phyloP scores from a whole-genome alignment of 2,888 invertebrate species.

The Adelognathus sp. region DNA sequence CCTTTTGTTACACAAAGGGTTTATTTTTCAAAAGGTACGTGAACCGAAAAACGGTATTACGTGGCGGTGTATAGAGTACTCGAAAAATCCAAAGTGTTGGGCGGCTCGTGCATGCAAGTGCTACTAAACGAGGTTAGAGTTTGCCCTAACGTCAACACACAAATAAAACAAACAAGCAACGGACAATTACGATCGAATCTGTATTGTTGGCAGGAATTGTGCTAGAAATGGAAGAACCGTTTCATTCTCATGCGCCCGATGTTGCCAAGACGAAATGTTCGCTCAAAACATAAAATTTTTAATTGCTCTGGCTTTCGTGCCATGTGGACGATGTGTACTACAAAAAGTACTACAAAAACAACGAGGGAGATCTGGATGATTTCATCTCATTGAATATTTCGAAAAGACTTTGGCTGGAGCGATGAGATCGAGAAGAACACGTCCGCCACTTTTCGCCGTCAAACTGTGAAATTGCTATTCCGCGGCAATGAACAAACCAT shows the following conservation, averaged over 20 bases:
- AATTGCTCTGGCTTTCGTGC: slow-evolving; percentile 13
- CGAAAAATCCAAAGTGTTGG: background rate
- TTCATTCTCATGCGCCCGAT: background rate
- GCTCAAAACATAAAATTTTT: too few relatives aligned
- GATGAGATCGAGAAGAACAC: background rate
- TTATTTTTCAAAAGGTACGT: background rate
- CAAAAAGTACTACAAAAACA: background rate
- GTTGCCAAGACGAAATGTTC: slow-evolving; percentile 5
- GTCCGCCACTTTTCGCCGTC: background rate
- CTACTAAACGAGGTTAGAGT: background rate
- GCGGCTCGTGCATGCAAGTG: background rate
- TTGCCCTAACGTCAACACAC: background rate
- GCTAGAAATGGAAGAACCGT: background rate
- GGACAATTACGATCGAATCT: too few relatives aligned
- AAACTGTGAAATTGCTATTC: slow-evolving; percentile 3
- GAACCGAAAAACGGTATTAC: background rate
- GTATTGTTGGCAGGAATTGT: background rate
- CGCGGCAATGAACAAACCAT: background rate
- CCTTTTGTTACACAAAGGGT: background rate
- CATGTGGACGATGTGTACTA: background rate
- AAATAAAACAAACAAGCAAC: slow-evolving; percentile 30
- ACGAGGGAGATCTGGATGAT: background rate
- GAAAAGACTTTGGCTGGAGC: background rate
- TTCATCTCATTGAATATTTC: slow-evolving; percentile 10
- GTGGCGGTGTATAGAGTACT: background rate